Conservation (phyloP, 2,113 vertebrate species). For the Chaenocephalus aceratus region DNA sequence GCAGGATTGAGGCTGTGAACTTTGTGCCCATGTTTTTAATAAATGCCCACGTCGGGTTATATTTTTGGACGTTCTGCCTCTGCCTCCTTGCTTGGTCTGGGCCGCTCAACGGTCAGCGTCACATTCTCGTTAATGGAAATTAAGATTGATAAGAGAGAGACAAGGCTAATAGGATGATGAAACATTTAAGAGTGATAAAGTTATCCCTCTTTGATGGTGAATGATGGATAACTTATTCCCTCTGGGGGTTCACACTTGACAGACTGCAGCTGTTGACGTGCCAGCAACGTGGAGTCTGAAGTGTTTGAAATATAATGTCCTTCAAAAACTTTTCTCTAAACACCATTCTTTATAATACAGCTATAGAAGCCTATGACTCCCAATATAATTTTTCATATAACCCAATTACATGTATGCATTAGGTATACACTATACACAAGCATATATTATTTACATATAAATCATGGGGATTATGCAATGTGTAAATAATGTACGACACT, state of each 20-base stretch:
- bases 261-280: constrained; percentile 48
- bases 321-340: constrained; percentile 35
- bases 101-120: too few species aligned
- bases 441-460: neutral
- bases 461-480: neutral
- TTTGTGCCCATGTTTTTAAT: too few species aligned
- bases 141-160: constrained; percentile 34
- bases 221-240: constrained; percentile 49
- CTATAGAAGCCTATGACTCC: neutral
- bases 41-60: too few species aligned
- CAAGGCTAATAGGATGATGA: constrained; percentile 31
- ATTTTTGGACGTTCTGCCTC: too few species aligned
- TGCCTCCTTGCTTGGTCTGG: too few species aligned
- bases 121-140: neutral
- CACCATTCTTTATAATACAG: constrained; percentile 13
- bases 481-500: neutral
- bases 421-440: neutral
- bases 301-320: constrained; percentile 29
- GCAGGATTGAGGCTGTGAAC: too few species aligned
- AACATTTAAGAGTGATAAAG: constrained; percentile 22
- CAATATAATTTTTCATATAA: neutral
- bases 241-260: constrained; percentile 42
- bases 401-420: neutral
- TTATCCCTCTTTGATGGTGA: constrained; percentile 51
- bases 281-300: constrained; percentile 30